phyloP scores from a whole-genome alignment of 2,797 vertebrate genomes.

The Brotula barbata region DNA sequence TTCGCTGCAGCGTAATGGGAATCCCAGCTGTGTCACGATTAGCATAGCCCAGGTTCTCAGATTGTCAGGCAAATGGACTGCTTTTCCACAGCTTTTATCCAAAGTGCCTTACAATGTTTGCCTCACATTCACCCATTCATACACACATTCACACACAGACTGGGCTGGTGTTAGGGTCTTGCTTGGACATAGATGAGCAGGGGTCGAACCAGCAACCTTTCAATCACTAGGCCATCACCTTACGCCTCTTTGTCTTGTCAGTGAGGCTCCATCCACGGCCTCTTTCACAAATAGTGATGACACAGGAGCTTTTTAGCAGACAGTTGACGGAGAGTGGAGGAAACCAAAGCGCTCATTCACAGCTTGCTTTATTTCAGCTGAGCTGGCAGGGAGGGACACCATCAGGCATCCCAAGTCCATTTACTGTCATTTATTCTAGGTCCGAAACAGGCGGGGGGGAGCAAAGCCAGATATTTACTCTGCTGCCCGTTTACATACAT shows the following conservation, averaged over 20 bases:
- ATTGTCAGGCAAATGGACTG: background rate
- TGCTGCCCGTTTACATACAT: background rate
- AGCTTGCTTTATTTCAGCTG: slow-evolving; percentile 21
- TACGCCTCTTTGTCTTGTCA: slow-evolving; percentile 17
- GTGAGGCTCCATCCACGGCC: slow-evolving; percentile 5
- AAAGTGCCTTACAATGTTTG: no score
- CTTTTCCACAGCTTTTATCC: no score
- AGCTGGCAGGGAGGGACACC: slow-evolving; percentile 2
- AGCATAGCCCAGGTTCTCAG: slow-evolving; percentile 5
- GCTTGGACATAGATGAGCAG: no score
- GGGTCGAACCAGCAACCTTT: no score
- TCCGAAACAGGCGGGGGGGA: background rate
- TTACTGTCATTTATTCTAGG: slow-evolving; percentile 14
- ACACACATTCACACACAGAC: no score
- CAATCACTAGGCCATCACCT: no score
- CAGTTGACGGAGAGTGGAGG: slow-evolving; percentile 19
- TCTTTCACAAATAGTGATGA: slow-evolving; percentile 14
- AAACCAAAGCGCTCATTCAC: slow-evolving; percentile 15
- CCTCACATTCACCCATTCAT: no score
- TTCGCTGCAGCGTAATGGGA: background rate
- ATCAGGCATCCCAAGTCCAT: background rate
- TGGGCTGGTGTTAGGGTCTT: no score
- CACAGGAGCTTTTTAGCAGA: slow-evolving; percentile 10
- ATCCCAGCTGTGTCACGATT: background rate
- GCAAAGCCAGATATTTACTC: background rate